Percentiles rank a stretch among this genome's conserved stretches.
Conservation (phyloP, 92 coral and sea anemone genomes). For the Palythoa grandiflora region DNA sequence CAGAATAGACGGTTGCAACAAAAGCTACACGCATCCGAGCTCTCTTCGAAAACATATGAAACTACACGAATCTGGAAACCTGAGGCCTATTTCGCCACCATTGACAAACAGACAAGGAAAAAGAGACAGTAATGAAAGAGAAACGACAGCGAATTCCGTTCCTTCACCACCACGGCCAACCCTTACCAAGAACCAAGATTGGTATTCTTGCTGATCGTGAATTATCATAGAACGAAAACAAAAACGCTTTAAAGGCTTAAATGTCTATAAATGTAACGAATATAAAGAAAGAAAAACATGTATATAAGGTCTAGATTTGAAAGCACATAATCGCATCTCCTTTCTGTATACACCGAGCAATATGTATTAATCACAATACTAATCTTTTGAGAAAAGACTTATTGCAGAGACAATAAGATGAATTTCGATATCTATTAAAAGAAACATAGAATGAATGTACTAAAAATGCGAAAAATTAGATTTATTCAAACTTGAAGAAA, state of each 20-base stretch:
- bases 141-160: conserved; percentile 60
- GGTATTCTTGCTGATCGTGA: conserved; percentile 76
- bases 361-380: background rate
- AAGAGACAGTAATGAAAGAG: conserved; percentile 64
- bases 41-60: conserved; percentile 98
- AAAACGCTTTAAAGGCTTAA: background rate
- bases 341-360: conserved; percentile 9
- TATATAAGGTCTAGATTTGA: background rate
- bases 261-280: background rate
- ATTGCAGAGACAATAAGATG: background rate
- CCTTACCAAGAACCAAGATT: conserved; percentile 72
- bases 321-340: conserved; percentile 1
- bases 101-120: conserved; percentile 83
- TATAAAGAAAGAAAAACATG: background rate
- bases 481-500: background rate
- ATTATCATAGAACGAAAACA: background rate
- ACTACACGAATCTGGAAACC: conserved; percentile 93
- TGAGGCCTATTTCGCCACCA: conserved; percentile 85
- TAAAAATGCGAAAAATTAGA: conserved; percentile 7
- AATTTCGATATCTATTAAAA: background rate
- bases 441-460: background rate
- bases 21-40: conserved; percentile 99
- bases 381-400: background rate
- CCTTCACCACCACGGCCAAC: conserved; percentile 72
- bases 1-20: conserved; percentile 96